Evolutionary conservation across 2,797 vertebrate genomes (phyloP).

Genomic region (Aselliscus stoliczkanus): DNA sequence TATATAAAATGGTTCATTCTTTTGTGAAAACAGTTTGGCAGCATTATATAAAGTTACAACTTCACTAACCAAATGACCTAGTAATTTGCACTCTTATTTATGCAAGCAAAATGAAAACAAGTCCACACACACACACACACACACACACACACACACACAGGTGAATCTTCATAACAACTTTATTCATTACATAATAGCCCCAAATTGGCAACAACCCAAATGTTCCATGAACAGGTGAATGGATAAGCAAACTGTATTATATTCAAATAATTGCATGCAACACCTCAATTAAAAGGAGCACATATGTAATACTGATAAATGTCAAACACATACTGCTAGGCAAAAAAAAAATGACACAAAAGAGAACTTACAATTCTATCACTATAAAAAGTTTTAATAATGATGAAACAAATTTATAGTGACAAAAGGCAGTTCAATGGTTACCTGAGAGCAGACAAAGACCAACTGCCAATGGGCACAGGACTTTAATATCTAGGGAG

Average conservation of each 20-base stretch:
- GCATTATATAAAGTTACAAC: neutral
- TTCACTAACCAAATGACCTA: neutral
- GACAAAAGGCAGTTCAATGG: neutral
- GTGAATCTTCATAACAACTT: neutral
- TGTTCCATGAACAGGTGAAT: neutral
- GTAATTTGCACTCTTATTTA: neutral
- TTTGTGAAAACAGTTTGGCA: neutral
- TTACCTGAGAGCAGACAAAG: neutral
- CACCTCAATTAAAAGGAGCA: neutral
- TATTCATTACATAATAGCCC: neutral
- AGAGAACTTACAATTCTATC: neutral
- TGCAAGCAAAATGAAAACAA: neutral
- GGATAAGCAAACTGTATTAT: neutral
- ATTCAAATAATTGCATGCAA: neutral
- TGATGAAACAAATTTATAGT: neutral
- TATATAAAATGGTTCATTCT: neutral
- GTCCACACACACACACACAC: neutral
- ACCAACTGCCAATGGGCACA: neutral
- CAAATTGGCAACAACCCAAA: neutral
- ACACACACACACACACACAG: neutral
- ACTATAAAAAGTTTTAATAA: neutral
- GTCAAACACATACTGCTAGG: neutral
- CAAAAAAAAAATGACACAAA: neutral
- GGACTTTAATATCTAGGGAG: neutral
- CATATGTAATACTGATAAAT: neutral